Base-by-base conservation (phyloP, 1,140 invertebrate species). In the Lepidurus packardi region DNA sequence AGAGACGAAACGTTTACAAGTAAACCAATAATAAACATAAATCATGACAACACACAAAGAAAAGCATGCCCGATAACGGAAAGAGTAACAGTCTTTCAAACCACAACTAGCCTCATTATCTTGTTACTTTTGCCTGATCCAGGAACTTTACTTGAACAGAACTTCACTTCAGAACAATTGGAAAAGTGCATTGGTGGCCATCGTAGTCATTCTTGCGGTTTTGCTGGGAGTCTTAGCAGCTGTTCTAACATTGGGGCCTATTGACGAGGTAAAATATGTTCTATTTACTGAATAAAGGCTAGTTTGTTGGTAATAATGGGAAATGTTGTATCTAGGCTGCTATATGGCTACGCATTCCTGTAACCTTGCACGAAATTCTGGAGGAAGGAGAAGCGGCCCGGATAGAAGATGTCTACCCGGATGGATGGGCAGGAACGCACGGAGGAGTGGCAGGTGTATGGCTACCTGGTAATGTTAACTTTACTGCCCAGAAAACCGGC, bases 1-100 rank as follows among this genome's bases (percentile, higher is more conserved):
- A 81, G 91, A 93, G 86, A 89, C 90, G 84, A 93, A 93, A 84
- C 91, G 92, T 13, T 43, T 78, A 13, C 78, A 78, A 74, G 78
- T 76, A 77, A 77, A 16, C 34, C 34, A 34, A 34, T 34, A 34
- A 34, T 2, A 34, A 34, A 4, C 34, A 34, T 34, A 34, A 34
- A 34, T 34, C 34, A 34, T 34, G 34, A 34, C 3, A 34, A 34
- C 2, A 4, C 2, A 4, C 3, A 34, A 34, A 34, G 34, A 34
- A 34, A 34, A 34, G 3, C 34, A 34, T 34, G 34, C 34, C 4
- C 34, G 2, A 34, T 34, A 34, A 34, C 34, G 34, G 34, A 34
- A 34, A 34, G 3, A 34, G 2, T 4, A 34, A 3, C 34, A 34
- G 34, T 34, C 34, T 34, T 34, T 13, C 1, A 75, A n/a, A 42